A percentile compares a stretch with the other conserved stretches of the same genome.
These are phyloP conservation scores for Drosophila limbata DNA, from an alignment of 2,888 invertebrate genomes.

Conservation along the genomic window DNA sequence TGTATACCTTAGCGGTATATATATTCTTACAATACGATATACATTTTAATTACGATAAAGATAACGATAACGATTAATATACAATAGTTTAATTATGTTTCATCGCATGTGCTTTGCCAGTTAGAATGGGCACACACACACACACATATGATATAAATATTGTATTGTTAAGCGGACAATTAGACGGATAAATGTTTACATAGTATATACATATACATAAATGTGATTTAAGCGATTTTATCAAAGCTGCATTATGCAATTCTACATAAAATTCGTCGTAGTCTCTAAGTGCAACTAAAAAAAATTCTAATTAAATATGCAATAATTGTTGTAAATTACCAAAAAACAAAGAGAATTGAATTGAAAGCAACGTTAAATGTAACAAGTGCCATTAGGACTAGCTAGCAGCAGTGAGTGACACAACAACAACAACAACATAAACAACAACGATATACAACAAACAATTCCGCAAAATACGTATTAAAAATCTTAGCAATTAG, in stretches of 20 bases:
- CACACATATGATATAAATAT: slow-evolving; percentile 57
- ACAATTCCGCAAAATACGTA: slow-evolving; percentile 19
- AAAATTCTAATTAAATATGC: slow-evolving; percentile 53
- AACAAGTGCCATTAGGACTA: slow-evolving; percentile 81
- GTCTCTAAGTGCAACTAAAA: slow-evolving; percentile 63
- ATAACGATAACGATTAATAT: slow-evolving; percentile 23
- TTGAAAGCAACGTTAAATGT: slow-evolving; percentile 42
- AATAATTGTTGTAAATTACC: slow-evolving; percentile 81
- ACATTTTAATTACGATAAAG: slow-evolving; percentile 38
- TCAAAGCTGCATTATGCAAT: slow-evolving; percentile 82
- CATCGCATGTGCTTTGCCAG: slow-evolving; percentile 32
- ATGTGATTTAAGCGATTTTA: slow-evolving; percentile 84
- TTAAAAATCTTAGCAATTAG: slow-evolving; percentile 24
- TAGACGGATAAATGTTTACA: slow-evolving; percentile 72
- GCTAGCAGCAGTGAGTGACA: slow-evolving; percentile 62
- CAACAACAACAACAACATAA: slow-evolving; percentile 40
- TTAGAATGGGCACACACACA: slow-evolving; percentile 23
- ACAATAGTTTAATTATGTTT: slow-evolving; percentile 51
- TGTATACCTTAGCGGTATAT: slow-evolving; percentile 47
- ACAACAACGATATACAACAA: slow-evolving; percentile 18
- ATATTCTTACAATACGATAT: slow-evolving; percentile 42
- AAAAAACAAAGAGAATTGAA: slow-evolving; percentile 46
- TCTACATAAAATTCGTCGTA: slow-evolving; percentile 81
- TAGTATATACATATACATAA: slow-evolving; percentile 71
- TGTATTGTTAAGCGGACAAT: slow-evolving; percentile 62